These are phyloP conservation scores for Fopius arisanus DNA, from an alignment of 1,140 invertebrate species.

Conservation along the genomic window DNA sequence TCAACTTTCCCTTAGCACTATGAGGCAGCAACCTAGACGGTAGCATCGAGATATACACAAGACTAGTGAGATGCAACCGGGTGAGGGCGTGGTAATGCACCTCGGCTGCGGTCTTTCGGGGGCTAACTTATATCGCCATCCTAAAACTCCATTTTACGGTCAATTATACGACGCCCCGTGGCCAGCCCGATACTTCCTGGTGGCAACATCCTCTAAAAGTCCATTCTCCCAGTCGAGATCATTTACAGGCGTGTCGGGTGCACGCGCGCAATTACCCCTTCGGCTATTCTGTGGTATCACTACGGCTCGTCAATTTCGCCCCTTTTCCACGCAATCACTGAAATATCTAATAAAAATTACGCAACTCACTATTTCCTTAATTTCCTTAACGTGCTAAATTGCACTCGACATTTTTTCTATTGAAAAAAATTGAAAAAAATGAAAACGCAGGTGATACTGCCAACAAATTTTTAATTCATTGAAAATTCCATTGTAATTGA, in stretches of 20 bases:
- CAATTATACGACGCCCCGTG: conserved; percentile 31
- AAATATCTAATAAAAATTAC: too few relatives aligned
- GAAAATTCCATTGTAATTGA: too few relatives aligned
- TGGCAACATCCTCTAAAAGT: neutral
- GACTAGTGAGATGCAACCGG: neutral
- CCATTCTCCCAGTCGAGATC: neutral
- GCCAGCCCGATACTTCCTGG: neutral
- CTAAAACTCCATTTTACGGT: conserved; percentile 36
- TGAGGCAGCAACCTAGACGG: neutral
- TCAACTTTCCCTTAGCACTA: conserved; percentile 24
- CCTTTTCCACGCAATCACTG: too few relatives aligned
- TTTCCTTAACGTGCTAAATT: too few relatives aligned
- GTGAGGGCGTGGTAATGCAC: neutral
- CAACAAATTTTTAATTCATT: too few relatives aligned
- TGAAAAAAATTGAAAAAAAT: too few relatives aligned
- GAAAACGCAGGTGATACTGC: too few relatives aligned
- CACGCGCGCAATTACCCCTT: neutral
- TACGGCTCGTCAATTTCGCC: too few relatives aligned
- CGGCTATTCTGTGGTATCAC: neutral
- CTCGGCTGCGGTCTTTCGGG: conserved; percentile 3
- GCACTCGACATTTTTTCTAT: too few relatives aligned
- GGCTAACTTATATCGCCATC: conserved; percentile 35
- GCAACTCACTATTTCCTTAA: too few relatives aligned
- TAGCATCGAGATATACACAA: neutral
- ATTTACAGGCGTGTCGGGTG: neutral